Conservation (phyloP, 2,888 invertebrate species). For the Drosophila atroscutellata region DNA sequence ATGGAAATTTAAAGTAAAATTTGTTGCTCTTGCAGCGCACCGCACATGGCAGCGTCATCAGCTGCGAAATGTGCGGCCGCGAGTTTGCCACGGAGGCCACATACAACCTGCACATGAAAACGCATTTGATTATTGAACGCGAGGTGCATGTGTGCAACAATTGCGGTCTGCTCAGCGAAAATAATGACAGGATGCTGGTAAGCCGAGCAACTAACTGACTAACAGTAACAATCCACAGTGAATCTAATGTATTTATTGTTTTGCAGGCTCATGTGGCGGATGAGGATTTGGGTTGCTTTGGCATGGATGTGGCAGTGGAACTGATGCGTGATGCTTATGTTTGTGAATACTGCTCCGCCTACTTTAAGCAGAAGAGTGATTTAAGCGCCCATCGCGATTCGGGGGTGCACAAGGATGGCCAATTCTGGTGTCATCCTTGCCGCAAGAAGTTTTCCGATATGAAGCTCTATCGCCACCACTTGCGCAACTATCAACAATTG, state of each 20-base stretch:
- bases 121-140: constrained; percentile 73
- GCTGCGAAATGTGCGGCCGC: constrained; percentile 77
- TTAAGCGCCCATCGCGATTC: constrained; percentile 75
- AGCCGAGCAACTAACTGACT: background rate
- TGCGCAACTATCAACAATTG: constrained; percentile 59
- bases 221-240: background rate
- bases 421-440: constrained; percentile 69
- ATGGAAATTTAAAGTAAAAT: background rate
- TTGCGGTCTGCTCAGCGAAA: constrained; percentile 78
- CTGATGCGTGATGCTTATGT: constrained; percentile 68
- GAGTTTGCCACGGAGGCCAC: constrained; percentile 68
- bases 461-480: constrained; percentile 71
- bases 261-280: constrained; percentile 34
- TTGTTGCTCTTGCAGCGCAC: constrained; percentile 40
- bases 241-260: background rate
- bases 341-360: constrained; percentile 82
- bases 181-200: constrained; percentile 62
- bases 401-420: constrained; percentile 66
- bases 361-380: constrained; percentile 67
- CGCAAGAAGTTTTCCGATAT: constrained; percentile 59
- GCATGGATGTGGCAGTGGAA: constrained; percentile 47
- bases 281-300: constrained; percentile 42
- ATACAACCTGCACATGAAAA: constrained; percentile 74
- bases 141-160: constrained; percentile 69
- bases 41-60: constrained; percentile 55